Percentiles rank a stretch among this genome's conserved stretches.
Evolutionary conservation across 2,888 invertebrate species (phyloP).

Genomic region (Amphipoea lucens): DNA sequence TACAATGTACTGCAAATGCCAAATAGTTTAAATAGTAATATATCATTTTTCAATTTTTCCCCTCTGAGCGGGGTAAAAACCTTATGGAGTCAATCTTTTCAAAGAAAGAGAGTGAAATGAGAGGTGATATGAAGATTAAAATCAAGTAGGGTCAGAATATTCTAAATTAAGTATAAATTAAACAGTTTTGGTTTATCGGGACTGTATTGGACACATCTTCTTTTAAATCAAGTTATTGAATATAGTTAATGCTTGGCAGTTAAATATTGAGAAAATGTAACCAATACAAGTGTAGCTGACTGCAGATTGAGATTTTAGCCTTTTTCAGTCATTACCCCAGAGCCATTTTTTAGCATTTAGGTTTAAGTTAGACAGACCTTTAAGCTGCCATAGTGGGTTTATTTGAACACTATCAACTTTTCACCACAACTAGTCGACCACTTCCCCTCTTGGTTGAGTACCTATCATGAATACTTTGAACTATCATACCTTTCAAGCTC

Average conservation of each 20-base stretch:
- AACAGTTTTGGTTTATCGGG: neutral
- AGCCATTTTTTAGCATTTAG: neutral
- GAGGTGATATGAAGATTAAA: neutral
- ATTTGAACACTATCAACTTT: constrained; percentile 1
- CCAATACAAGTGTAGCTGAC: neutral
- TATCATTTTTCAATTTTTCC: too few species aligned
- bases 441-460: neutral
- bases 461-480: neutral
- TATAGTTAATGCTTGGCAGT: neutral
- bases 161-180: neutral
- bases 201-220: neutral
- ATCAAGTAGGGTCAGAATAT: neutral
- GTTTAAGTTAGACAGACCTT: constrained; percentile 18
- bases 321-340: neutral
- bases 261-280: neutral
- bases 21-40: neutral
- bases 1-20: neutral
- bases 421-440: neutral
- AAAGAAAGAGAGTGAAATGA: neutral
- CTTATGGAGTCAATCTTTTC: neutral
- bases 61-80: neutral
- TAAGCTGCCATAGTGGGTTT: constrained; percentile 3
- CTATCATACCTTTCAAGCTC: constrained; percentile 40
- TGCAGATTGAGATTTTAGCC: neutral
- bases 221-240: neutral